Evolutionary conservation across 2,113 vertebrate genomes (phyloP).

Genomic region (Chelonoidis abingdonii): DNA sequence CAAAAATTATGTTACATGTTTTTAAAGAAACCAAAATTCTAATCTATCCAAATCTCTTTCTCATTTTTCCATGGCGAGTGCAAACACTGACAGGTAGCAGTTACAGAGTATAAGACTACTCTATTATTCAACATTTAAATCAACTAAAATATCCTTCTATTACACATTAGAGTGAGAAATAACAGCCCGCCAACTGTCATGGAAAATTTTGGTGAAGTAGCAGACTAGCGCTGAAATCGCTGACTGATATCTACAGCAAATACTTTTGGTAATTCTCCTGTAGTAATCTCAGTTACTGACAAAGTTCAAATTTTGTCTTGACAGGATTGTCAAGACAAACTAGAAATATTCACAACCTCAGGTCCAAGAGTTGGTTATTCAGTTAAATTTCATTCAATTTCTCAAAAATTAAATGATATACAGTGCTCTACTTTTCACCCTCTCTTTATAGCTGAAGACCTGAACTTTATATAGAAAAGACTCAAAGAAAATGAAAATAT

Average conservation of each 20-base stretch:
- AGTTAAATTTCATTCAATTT: slow-evolving; percentile 51
- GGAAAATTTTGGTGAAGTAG: slow-evolving; percentile 76
- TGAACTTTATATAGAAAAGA: neutral
- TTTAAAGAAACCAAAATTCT: slow-evolving; percentile 24
- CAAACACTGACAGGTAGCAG: slow-evolving; percentile 27
- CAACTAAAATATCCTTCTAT: slow-evolving; percentile 66
- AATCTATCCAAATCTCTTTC: slow-evolving; percentile 23
- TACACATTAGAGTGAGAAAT: slow-evolving; percentile 68
- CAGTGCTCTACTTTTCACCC: slow-evolving; percentile 17
- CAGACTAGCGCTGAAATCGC: slow-evolving; percentile 72
- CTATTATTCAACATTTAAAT: slow-evolving; percentile 63
- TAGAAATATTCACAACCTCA: slow-evolving; percentile 62
- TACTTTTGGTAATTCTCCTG: slow-evolving; percentile 51
- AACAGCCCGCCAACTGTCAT: slow-evolving; percentile 72
- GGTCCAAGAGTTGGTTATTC: slow-evolving; percentile 64
- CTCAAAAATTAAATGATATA: slow-evolving; percentile 53
- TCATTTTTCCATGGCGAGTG: slow-evolving; percentile 38
- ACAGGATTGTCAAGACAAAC: slow-evolving; percentile 68
- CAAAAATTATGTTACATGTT: slow-evolving; percentile 8
- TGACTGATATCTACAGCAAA: slow-evolving; percentile 73
- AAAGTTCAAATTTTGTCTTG: slow-evolving; percentile 72
- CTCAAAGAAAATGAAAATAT: slow-evolving; percentile 17
- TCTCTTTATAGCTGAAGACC: neutral
- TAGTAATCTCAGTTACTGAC: slow-evolving; percentile 60
- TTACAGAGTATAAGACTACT: slow-evolving; percentile 50